Evolutionary conservation across 2,113 vertebrate genomes (phyloP), one percentile per base, ranked within the genome.

Genomic region (Oryzias curvinotus): DNA sequence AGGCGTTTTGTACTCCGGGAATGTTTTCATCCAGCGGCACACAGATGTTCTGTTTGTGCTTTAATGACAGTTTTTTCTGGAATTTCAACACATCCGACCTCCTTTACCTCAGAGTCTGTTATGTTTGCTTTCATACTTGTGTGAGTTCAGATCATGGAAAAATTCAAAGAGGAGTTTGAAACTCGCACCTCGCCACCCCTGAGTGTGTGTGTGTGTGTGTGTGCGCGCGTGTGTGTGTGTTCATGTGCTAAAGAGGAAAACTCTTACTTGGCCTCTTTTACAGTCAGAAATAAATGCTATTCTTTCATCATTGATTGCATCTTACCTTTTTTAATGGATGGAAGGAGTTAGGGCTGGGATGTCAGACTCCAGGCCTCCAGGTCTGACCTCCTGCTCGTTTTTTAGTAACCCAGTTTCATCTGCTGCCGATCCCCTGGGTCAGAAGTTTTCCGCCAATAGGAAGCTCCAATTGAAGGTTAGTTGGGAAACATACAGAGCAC

Each of bases 1-100:
- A 82, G 71, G 57, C 72, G 57, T 82, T 70, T 28, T 88, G 78
- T 88, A 80, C 78, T 85, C 75, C 21, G 72, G 79, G 75, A 81
- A 83, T 61, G 74, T 65, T 66, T 85, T 77, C 54, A 79, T 78
- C 72, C 75, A 80, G 53, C 47, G 41, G 86, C 84, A 73, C 80
- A 78, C 71, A 64, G 78, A 86, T 88, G 80, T 78, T 87, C 68
- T 82, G 76, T 77, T 87, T 77, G 75, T 83, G 65, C 79, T 81
- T 75, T 73, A 71, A 80, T 83, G 26, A 73, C 85, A 58, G 88
- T 88, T 86, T 71, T 54, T 46, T 59, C 10, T 52, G 52, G 71
- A 58, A 58, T 75, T 18, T 18, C n/a, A 19, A 48, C 47, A 19
- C 47, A 48, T 48, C 16, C 7, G n/a, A 12, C n/a, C 47, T 48